Conservation (phyloP, 2,888 invertebrate genomes). For the Erebia epiphron region DNA sequence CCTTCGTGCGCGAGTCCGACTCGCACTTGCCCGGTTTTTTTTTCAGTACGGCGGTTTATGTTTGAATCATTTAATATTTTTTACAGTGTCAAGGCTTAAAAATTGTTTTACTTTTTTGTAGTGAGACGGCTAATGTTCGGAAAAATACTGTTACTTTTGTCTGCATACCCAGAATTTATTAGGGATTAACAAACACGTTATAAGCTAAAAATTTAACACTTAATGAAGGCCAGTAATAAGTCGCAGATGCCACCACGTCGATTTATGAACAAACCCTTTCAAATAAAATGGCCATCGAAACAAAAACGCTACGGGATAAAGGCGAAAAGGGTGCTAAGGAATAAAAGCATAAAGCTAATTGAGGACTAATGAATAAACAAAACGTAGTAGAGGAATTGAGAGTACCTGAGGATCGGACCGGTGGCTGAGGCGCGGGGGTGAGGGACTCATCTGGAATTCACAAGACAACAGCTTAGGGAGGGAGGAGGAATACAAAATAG, state of each 20-base stretch:
- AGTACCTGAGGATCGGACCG: conserved; percentile 82
- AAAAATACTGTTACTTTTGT: not conserved
- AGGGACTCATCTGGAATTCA: conserved; percentile 83
- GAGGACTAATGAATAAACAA: conserved; percentile 42
- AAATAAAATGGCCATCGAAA: conserved; percentile 11
- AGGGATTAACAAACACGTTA: not conserved
- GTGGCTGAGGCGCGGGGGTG: conserved; percentile 78
- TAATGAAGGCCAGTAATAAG: not conserved
- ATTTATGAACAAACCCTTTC: not conserved
- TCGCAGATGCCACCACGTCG: not conserved
- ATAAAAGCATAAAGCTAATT: conserved; percentile 37
- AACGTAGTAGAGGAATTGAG: conserved; percentile 49
- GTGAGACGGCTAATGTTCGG: not conserved
- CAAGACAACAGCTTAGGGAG: conserved; percentile 78
- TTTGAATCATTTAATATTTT: too few relatives aligned
- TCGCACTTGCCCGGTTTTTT: too few relatives aligned
- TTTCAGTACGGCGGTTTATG: too few relatives aligned
- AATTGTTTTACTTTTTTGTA: too few relatives aligned
- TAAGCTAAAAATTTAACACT: not conserved
- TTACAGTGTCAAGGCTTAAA: too few relatives aligned
- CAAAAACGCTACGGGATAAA: conserved; percentile 21
- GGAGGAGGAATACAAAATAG: conserved; percentile 60
- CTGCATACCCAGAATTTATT: not conserved
- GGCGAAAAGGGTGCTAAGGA: conserved; percentile 26
- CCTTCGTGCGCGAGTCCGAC: too few relatives aligned